Evolutionary conservation across 2,113 vertebrate genomes (phyloP), one percentile per base, ranked within the genome.

Genomic region (Fulica atra): DNA sequence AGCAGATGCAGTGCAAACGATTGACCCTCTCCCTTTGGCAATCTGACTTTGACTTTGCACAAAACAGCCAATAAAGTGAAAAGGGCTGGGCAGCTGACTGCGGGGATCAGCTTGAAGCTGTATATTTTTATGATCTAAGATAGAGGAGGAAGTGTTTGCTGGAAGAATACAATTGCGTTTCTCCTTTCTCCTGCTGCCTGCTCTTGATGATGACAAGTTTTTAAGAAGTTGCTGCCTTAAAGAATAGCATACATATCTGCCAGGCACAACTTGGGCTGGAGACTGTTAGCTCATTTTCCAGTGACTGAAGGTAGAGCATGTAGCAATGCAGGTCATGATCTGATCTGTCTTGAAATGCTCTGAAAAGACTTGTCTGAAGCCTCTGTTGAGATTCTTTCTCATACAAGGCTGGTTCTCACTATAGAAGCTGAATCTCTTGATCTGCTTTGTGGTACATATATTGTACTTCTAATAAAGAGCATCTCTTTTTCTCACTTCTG

Each of bases 1-100:
- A 84, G 91, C 83, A 68, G 73, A 79, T 69, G 66, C 42, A 94
- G 53, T 1, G 5, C 70, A 72, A 96, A 96, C 4, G 57, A 96
- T 95, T 93, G 90, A 91, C 83, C 73, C 60, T 77, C 44, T 93
- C 51, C 92, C 96, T 92, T 44, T 29, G 77, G 88, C 95, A 57
- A 17, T 96, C 92, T 95, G 80, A 44, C 86, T 93, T 88, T 81
- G 92, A 69, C 90, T 48, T 48, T 93, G 83, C 80, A 76, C 65
- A 86, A 64, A 96, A 74, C 88, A 96, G 53, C 86, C 92, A 84
- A 92, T 95, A 91, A 96, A 95, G 70, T 57, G 61, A 88, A 86
- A 95, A 93, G 81, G 77, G 66, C 65, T 88, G 63, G 77, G 80
- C 77, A 92, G 83, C 77, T 92, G 57, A 65, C 93, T 19, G 81